Evolutionary conservation across 1,140 invertebrate genomes (phyloP).

Genomic region (Cepaea nemoralis): DNA sequence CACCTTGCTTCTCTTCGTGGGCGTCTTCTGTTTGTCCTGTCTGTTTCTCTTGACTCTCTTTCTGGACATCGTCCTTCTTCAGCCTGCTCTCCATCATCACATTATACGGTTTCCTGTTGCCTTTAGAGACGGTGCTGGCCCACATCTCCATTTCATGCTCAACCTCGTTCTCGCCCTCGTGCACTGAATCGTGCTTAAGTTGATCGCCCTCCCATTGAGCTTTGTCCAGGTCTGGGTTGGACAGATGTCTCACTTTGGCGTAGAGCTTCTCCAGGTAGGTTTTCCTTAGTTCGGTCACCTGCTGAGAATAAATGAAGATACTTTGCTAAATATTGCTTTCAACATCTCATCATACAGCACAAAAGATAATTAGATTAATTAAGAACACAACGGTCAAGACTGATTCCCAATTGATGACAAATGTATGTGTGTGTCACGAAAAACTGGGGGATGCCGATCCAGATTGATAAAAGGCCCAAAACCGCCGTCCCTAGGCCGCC

Average conservation of each 20-base stretch:
- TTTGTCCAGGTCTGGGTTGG: neutral
- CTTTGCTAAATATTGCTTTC: too few relatives aligned
- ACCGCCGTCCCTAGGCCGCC: too few relatives aligned
- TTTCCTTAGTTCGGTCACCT: constrained; percentile 6
- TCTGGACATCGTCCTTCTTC: neutral
- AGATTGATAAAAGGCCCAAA: too few relatives aligned
- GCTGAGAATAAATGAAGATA: neutral
- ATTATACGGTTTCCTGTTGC: neutral
- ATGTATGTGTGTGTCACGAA: too few relatives aligned
- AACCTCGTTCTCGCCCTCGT: neutral
- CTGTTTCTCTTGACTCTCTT: neutral
- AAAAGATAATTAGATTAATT: too few relatives aligned
- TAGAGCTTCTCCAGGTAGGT: constrained; percentile 5
- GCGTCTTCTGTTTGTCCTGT: neutral
- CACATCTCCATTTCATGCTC: constrained; percentile 23
- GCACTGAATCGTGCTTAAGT: neutral
- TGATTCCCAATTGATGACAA: too few relatives aligned
- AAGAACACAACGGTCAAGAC: too few relatives aligned
- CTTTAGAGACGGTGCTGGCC: constrained; percentile 2
- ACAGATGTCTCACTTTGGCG: neutral
- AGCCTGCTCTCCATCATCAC: neutral
- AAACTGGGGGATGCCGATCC: too few relatives aligned
- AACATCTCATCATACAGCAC: too few relatives aligned
- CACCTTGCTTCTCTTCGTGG: neutral
- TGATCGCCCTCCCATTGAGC: neutral